phyloP scores from a whole-genome alignment of 2,113 vertebrate genomes.

The Rhinopithecus roxellana region DNA sequence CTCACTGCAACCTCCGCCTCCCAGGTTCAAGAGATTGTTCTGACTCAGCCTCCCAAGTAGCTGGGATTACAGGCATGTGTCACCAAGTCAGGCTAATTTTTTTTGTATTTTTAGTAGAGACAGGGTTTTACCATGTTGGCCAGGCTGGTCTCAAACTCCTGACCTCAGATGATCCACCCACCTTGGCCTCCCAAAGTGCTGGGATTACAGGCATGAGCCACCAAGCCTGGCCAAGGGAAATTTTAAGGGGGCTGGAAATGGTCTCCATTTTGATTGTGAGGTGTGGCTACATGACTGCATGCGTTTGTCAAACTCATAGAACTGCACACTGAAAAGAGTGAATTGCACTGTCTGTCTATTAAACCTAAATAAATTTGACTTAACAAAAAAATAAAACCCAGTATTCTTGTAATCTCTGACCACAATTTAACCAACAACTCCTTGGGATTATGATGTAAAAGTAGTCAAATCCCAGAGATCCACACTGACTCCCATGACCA shows the following conservation, averaged over 20 bases:
- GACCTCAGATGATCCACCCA: too few relatives aligned
- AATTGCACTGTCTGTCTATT: not conserved
- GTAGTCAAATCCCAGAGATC: not conserved
- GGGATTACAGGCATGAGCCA: too few relatives aligned
- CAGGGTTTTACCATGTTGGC: too few relatives aligned
- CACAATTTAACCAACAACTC: not conserved
- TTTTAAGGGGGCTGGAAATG: not conserved
- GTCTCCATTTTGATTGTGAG: not conserved
- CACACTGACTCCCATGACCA: not conserved
- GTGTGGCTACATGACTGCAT: not conserved
- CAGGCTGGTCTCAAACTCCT: too few relatives aligned
- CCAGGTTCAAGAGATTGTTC: too few relatives aligned
- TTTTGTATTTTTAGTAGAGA: too few relatives aligned
- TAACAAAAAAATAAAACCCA: not conserved
- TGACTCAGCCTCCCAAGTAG: too few relatives aligned
- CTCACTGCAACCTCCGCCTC: too few relatives aligned
- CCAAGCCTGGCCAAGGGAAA: not conserved
- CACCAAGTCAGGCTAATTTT: too few relatives aligned
- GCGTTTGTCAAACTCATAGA: not conserved
- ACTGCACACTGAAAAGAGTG: not conserved
- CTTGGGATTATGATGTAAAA: not conserved
- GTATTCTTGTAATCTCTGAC: not conserved
- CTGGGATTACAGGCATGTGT: too few relatives aligned
- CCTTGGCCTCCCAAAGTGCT: too few relatives aligned
- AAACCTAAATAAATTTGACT: conserved; percentile 8